These are phyloP conservation scores for Diaphora mendica DNA, from an alignment of 2,888 invertebrate genomes.

Conservation along the genomic window DNA sequence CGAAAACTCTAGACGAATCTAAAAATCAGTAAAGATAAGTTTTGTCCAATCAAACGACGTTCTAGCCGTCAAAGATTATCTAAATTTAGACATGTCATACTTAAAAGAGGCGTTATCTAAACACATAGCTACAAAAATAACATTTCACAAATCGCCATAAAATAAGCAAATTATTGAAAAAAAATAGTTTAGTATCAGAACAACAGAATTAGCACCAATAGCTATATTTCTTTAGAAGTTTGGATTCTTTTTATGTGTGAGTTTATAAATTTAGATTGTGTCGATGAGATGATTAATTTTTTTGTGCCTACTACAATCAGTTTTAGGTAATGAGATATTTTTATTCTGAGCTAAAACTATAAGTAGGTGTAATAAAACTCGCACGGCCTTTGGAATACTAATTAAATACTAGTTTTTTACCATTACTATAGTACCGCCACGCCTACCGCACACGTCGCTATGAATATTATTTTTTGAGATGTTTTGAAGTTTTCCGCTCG, in stretches of 20 bases:
- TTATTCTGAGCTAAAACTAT: not conserved
- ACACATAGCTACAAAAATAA: too few relatives aligned
- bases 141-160: too few relatives aligned
- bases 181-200: too few relatives aligned
- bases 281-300: not conserved
- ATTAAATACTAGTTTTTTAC: not conserved
- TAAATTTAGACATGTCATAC: too few relatives aligned
- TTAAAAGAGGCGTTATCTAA: too few relatives aligned
- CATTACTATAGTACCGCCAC: not conserved
- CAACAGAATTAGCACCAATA: too few relatives aligned
- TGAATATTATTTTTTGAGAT: conserved; percentile 1
- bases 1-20: too few relatives aligned
- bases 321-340: not conserved
- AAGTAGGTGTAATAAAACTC: not conserved
- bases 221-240: not conserved
- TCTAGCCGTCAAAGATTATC: too few relatives aligned
- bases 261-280: not conserved
- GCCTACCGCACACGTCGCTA: not conserved
- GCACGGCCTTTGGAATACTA: not conserved
- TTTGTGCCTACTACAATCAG: not conserved
- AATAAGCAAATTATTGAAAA: too few relatives aligned
- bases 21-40: too few relatives aligned
- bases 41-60: too few relatives aligned
- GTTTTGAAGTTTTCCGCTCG: not conserved
- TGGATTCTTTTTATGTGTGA: not conserved